Evolutionary conservation across 2,797 vertebrate genomes (phyloP), one percentile per base, ranked within the genome.

Genomic region (Limosa lapponica): DNA sequence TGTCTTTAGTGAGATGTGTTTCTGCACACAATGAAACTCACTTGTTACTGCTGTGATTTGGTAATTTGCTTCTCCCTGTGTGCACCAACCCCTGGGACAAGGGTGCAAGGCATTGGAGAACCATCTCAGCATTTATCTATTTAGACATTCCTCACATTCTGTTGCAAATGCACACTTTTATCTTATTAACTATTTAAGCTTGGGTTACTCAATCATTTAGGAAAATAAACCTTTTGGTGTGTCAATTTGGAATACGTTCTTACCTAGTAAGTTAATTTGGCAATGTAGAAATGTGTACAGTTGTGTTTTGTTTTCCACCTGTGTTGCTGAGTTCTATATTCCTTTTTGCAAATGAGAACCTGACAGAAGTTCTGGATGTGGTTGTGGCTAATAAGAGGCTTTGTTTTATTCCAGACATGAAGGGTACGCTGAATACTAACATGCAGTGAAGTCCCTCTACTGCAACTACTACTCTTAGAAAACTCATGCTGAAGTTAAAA

Each of bases 201-300:
- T 83, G 11, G 10, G 28, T 81, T 86, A 52, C 6, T 87, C 46
- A 89, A 73, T 87, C 91, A 73, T 88, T 94, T 78, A 92, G 41
- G 19, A 58, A 84, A 87, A 85, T 9, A 71, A 89, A n/a, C 7
- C 1, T 16, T 86, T 83, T 44, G 48, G 8, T 24, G 24, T 69
- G 13, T 79, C 86, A 94, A 79, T 96, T 81, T 86, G 90, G 75
- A 87, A 43, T 32, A 67, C 12, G 5, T n/a, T 91, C 34, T 79
- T 55, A 37, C 11, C 6, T 6, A 28, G 19, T 52, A 92, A 11
- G 8, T 46, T 74, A 51, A 59, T 62, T 57, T 1, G 3, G 14
- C 8, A 44, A 9, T 19, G 32, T 12, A 71, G 58, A 73, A 87
- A 70, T 22, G 18, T 61, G 20, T 57, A 24, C 9, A 41, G 27